Base-by-base conservation (phyloP, 2,888 invertebrate species). In the Listrodromus nycthemerus region DNA sequence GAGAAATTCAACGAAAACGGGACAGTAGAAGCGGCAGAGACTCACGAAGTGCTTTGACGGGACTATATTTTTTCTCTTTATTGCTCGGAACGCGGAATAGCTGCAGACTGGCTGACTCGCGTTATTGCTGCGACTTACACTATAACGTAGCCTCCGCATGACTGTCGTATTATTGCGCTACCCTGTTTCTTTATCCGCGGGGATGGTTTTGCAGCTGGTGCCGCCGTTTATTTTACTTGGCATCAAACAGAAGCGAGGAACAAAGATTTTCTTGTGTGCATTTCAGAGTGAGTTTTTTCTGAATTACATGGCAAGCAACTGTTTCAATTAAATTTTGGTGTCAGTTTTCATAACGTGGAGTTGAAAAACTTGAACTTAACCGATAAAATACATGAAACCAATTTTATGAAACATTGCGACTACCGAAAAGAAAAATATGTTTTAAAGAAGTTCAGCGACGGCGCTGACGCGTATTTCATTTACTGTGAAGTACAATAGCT, bases 1-100 rank as follows among this genome's bases (percentile, higher is more conserved):
- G 55, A 78, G 63, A 76, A 69, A 45, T 73, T 61, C 66, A 50
- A 71, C 76, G 73, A 37, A 16, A 70, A 69, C 8, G 24, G 58
- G 52, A 37, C 61, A 75, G 66, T 67, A 10, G 16, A 33, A 37
- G 21, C n/a, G 55, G 7, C 7, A 63, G 19, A 21, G 52, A 30
- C 30, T 21, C 21, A 52, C 45, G 61, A 27, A 61, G 61, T 27
- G 45, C 61, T 83, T 76, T 65, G 66, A 61, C 71, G 30, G 33
- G 63, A 30, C 78, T 63, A 74, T 84, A 80, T 77, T 77, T 84
- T 84, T 69, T 63, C 61, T 77, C 55, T 80, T 84, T 84, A 80
- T 84, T 84, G 63, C 80, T 80, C 48, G 52, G 45, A 45, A 61
- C 19, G 45, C 52, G 21, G 41, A 58, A 75, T 50, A 30, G 16